phyloP scores from a whole-genome alignment of 2,797 vertebrate genomes.

The Carapus acus region DNA sequence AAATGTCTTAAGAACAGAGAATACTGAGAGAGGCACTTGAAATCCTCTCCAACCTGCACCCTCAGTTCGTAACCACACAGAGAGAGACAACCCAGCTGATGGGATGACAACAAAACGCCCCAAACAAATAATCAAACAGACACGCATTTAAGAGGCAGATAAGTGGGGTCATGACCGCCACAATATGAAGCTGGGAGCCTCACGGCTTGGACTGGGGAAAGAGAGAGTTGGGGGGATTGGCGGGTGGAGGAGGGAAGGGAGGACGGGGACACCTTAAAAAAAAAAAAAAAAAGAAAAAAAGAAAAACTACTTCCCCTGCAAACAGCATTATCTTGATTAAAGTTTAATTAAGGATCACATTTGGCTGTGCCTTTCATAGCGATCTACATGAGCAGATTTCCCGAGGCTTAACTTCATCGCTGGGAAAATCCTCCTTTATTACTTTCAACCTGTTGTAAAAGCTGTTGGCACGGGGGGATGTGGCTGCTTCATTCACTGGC shows the following conservation, averaged over 20 bases:
- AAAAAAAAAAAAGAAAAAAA: too few species aligned
- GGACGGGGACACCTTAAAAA: conserved; percentile 71
- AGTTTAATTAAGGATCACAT: conserved; percentile 99
- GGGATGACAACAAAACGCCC: conserved; percentile 53
- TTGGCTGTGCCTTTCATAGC: conserved; percentile 99
- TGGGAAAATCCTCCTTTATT: conserved; percentile 99
- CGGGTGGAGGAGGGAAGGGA: conserved; percentile 48
- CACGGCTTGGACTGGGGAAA: conserved; percentile 61
- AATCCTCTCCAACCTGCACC: conserved; percentile 58
- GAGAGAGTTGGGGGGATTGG: conserved; percentile 61
- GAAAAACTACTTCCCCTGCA: conserved; percentile 81
- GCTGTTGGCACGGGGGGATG: conserved; percentile 94
- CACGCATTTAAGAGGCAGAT: conserved; percentile 60
- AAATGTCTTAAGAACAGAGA: conserved; percentile 32
- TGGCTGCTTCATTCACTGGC: conserved; percentile 92
- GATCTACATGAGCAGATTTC: conserved; percentile 99
- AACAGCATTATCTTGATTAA: conserved; percentile 99
- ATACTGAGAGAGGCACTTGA: conserved; percentile 34
- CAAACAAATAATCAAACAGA: conserved; percentile 55
- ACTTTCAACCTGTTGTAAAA: conserved; percentile 99
- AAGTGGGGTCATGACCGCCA: conserved; percentile 71
- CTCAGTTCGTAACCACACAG: conserved; percentile 56
- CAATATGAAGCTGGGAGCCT: conserved; percentile 67
- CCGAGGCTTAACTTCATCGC: conserved; percentile 99
- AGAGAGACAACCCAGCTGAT: conserved; percentile 43